phyloP scores from a whole-genome alignment of 53 echinoderm and acorn worm species.

The Paelopatides confundens region DNA sequence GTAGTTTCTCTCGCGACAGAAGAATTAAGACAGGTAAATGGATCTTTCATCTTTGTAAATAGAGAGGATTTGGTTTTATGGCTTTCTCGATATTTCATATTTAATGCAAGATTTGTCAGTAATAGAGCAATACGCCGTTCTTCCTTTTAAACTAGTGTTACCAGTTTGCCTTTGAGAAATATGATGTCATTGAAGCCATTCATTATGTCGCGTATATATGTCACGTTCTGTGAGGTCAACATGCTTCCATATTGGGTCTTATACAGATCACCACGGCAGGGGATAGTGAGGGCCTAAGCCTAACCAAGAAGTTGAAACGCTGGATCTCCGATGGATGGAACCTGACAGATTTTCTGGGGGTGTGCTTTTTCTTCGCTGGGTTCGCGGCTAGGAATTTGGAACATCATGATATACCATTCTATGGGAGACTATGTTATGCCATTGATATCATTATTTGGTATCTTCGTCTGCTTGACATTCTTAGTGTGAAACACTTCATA shows the following conservation, averaged over 20 bases:
- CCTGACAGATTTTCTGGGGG: slow-evolving; percentile 76
- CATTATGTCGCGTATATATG: too few relatives aligned
- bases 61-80: too few relatives aligned
- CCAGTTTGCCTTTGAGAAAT: too few relatives aligned
- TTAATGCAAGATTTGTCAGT: too few relatives aligned
- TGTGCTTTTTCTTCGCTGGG: slow-evolving; percentile 68
- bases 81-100: too few relatives aligned
- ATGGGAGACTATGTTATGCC: slow-evolving; percentile 71
- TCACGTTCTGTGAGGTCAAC: too few relatives aligned
- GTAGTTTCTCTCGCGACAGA: slow-evolving; percentile 82
- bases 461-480: slow-evolving; percentile 82
- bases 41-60: too few relatives aligned
- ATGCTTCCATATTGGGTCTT: neutral
- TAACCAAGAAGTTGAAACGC: slow-evolving; percentile 77
- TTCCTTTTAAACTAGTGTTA: too few relatives aligned
- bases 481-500: slow-evolving; percentile 84
- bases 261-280: slow-evolving; percentile 76
- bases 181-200: too few relatives aligned
- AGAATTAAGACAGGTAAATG: slow-evolving; percentile 84
- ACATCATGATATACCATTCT: neutral
- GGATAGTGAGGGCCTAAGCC: slow-evolving; percentile 71
- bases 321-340: slow-evolving; percentile 96
- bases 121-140: too few relatives aligned
- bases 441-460: slow-evolving; percentile 90
- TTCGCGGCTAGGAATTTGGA: slow-evolving; percentile 54